Base-by-base conservation (phyloP, 2,113 vertebrate species). In the Electrona antarctica region DNA sequence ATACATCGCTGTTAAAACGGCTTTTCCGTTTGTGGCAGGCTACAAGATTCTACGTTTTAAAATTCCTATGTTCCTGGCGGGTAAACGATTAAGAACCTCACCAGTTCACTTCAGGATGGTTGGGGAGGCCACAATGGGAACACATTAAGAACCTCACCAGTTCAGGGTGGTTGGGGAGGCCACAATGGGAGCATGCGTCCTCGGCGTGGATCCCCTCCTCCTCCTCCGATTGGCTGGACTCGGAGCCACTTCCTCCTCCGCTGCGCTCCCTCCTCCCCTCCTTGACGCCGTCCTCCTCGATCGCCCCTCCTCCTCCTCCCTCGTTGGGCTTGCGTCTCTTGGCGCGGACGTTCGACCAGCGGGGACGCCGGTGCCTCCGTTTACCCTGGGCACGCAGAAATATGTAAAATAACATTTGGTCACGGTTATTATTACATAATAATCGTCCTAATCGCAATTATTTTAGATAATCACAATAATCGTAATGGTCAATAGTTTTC, bases 181-280 rank as follows among this genome's bases (percentile, higher is more conserved):
- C 94, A 76, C 98, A 99, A 83, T 98, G 98, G 82, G 95, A 96
- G 92, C 98, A 99, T 0, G 97, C 96, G 12, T 99, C 98, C 76
- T 99, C 98, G 0, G 94, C 87, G 52, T 81, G 87, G 13, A 83
- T 86, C 71, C 94, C 92, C 45, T 92, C 94, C 15, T 65, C 72
- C 12, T 94, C 91, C 15, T 92, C 85, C 0, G 93, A 93, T 76
- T 95, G 83, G 66, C 46, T 84, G 0, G 72, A 87, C 0, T 87
- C 95, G 1, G 95, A 95, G 45, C 92, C 93, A 12, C 93, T 93
- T 1, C 93, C 95, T 21, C 88, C 93, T 71, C 93, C 94, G 0
- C 93, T 94, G 47, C 91, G 93, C 85, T 71, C 88, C 72, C 78
- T 91, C 15, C 67, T 76, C 48, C 11, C 28, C 52, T 81, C 88